Percentiles rank a stretch among this genome's conserved stretches.
Evolutionary conservation across 2,888 invertebrate species (phyloP).

Genomic region (Trachelus stipa): DNA sequence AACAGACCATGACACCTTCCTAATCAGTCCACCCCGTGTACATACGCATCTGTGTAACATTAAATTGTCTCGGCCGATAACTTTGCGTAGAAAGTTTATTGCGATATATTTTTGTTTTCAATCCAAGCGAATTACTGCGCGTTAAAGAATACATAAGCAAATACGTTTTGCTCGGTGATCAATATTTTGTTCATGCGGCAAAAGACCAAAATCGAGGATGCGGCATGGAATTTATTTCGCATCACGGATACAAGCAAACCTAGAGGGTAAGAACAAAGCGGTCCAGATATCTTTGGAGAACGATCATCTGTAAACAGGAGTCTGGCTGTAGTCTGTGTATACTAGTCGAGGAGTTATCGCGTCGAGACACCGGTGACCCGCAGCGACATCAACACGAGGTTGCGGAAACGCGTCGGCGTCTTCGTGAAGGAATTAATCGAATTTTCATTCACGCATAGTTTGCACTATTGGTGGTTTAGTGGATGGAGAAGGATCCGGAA

Average conservation of each 20-base stretch:
- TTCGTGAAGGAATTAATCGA: constrained; percentile 3
- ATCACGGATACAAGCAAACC: not conserved
- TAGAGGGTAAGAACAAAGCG: not conserved
- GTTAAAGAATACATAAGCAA: not conserved
- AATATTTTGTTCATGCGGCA: not conserved
- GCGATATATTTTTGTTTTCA: not conserved
- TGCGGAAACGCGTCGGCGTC: constrained; percentile 36
- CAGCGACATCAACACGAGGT: constrained; percentile 35
- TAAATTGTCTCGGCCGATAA: not conserved
- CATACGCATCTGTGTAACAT: not conserved
- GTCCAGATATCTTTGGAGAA: not conserved
- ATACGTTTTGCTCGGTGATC: not conserved
- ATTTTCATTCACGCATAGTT: constrained; percentile 16
- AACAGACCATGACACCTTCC: not conserved
- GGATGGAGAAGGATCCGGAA: not conserved
- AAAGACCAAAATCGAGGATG: not conserved
- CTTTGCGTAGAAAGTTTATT: not conserved
- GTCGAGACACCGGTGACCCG: constrained; percentile 39
- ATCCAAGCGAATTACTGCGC: not conserved
- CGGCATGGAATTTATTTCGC: not conserved
- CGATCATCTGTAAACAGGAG: not conserved
- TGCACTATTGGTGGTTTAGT: not conserved
- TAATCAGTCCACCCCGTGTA: not conserved
- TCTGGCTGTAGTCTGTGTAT: not conserved
- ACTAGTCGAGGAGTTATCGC: constrained; percentile 32